These are phyloP conservation scores for Sarcophaga rosellei DNA, from an alignment of 2,888 invertebrate species.

Conservation along the genomic window DNA sequence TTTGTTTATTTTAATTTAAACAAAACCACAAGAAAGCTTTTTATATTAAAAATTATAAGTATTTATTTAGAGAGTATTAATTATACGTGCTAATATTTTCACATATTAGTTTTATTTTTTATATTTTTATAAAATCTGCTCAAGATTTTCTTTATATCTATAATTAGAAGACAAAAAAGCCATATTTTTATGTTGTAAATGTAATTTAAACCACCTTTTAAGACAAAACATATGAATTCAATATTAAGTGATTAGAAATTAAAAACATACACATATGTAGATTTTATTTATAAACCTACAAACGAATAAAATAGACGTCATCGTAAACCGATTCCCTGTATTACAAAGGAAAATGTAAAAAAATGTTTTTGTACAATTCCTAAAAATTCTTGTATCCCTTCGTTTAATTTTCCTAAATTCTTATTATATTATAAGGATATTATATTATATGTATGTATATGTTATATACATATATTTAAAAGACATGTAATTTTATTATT, in stretches of 20 bases:
- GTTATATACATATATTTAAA: conserved; percentile 20
- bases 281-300: conserved; percentile 33
- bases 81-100: conserved; percentile 54
- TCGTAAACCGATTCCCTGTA: conserved; percentile 78
- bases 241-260: conserved; percentile 41
- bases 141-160: conserved; percentile 43
- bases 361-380: conserved; percentile 45
- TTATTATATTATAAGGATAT: too few species aligned
- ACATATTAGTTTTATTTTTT: conserved; percentile 27
- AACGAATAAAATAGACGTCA: conserved; percentile 69
- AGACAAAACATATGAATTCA: conserved; percentile 59
- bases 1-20: conserved; percentile 6
- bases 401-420: not conserved
- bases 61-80: conserved; percentile 58
- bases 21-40: conserved; percentile 32
- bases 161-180: conserved; percentile 52
- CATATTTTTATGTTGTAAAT: conserved; percentile 63
- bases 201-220: conserved; percentile 66
- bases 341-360: conserved; percentile 35
- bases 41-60: conserved; percentile 40
- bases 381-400: conserved; percentile 15
- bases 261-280: conserved; percentile 28
- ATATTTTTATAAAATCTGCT: conserved; percentile 53
- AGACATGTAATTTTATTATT: conserved; percentile 52
- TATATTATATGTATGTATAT: too few species aligned